These are phyloP conservation scores for Iphiclides podalirius DNA, from an alignment of 2,888 invertebrate species.

Conservation along the genomic window DNA sequence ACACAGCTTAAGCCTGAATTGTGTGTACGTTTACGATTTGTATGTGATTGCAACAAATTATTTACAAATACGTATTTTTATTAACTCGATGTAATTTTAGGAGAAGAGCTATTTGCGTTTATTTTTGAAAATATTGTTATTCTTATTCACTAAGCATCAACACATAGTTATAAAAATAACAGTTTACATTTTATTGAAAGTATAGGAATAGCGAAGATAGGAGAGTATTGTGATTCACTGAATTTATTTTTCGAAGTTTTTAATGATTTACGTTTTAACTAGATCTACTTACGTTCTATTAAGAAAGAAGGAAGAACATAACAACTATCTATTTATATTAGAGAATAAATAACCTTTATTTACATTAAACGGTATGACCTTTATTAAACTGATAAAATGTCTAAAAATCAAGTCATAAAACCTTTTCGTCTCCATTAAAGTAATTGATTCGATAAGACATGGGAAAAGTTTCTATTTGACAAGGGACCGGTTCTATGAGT, in stretches of 20 bases:
- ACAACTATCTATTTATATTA: neutral
- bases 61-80: neutral
- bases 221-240: no score
- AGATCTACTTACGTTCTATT: no score
- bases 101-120: no score
- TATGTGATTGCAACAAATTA: constrained; percentile 2
- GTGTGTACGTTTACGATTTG: neutral
- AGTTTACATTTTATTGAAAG: no score
- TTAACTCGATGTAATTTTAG: no score
- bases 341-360: constrained; percentile 14
- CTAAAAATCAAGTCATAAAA: constrained; percentile 48
- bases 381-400: constrained; percentile 28
- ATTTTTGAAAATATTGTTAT: no score
- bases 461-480: constrained; percentile 73
- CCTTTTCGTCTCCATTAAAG: constrained; percentile 59
- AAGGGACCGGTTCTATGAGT: constrained; percentile 67
- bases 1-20: constrained; percentile 14
- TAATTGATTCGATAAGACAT: constrained; percentile 74
- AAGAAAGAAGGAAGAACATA: no score
- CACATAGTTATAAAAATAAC: no score
- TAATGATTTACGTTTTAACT: no score
- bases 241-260: no score
- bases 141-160: no score
- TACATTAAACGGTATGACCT: constrained; percentile 12
- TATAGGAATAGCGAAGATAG: no score